Percentiles rank a stretch among this genome's conserved stretches.
phyloP scores from a whole-genome alignment of 2,797 vertebrate species.

The Enteromius thamalakanensis region DNA sequence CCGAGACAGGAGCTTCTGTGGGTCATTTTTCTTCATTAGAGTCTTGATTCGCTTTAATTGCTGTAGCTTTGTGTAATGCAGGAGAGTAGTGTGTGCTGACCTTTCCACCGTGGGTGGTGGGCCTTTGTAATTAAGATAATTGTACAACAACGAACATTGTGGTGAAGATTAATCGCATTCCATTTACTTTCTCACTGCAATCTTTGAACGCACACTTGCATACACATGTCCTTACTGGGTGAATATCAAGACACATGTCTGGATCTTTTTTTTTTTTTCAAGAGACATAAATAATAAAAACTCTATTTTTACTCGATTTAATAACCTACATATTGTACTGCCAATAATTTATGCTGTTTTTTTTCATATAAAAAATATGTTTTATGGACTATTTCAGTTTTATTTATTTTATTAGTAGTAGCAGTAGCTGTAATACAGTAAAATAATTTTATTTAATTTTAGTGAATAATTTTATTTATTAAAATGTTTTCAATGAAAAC shows the following conservation, averaged over 20 bases:
- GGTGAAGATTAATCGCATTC: constrained; percentile 51
- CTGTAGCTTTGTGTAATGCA: constrained; percentile 49
- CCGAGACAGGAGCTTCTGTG: constrained; percentile 9
- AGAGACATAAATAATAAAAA: background rate
- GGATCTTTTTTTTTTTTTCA: background rate
- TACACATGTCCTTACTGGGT: background rate
- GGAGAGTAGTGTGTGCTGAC: constrained; percentile 49
- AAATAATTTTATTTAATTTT: too few relatives aligned
- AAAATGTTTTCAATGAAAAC: background rate
- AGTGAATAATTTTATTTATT: background rate
- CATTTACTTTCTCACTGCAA: constrained; percentile 32
- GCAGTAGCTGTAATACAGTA: background rate
- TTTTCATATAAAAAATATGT: background rate
- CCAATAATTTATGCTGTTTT: background rate
- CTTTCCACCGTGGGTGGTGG: constrained; percentile 46
- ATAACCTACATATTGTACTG: background rate
- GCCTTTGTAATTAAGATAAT: constrained; percentile 63
- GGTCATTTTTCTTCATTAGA: constrained; percentile 59
- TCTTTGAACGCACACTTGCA: constrained; percentile 22
- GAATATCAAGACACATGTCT: background rate
- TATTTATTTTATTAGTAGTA: background rate
- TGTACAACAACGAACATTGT: constrained; percentile 51
- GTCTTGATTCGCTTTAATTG: constrained; percentile 57
- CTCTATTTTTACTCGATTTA: background rate
- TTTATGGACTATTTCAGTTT: background rate